Evolutionary conservation across 2,888 invertebrate genomes (phyloP).

Genomic region (Mesoligia furuncula): DNA sequence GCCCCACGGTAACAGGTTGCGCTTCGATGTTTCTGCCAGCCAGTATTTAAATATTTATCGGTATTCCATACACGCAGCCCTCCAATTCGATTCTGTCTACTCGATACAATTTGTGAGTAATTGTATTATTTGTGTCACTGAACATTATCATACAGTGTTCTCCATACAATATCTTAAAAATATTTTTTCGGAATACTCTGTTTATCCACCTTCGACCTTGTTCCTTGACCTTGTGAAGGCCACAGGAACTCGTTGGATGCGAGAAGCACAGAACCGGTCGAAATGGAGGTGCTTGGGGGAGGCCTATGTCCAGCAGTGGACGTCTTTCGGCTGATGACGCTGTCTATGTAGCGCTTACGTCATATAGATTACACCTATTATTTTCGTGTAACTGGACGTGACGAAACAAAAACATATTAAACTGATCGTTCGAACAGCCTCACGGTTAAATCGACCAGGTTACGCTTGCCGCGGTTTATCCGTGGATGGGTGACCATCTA

Average conservation of each 20-base stretch:
- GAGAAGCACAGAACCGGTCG: too few species aligned
- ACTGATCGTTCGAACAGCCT: not conserved
- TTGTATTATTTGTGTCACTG: not conserved
- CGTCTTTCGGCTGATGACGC: too few species aligned
- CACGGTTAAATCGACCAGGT: not conserved
- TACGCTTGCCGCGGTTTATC: not conserved
- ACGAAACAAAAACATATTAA: not conserved
- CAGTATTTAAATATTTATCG: not conserved
- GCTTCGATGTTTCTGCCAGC: too few species aligned
- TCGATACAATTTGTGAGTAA: not conserved
- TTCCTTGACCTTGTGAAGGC: too few species aligned
- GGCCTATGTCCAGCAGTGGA: too few species aligned
- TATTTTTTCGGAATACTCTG: not conserved
- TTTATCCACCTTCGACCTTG: too few species aligned
- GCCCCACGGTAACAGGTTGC: too few species aligned
- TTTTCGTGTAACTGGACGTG: not conserved
- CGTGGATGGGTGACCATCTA: not conserved
- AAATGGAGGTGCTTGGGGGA: too few species aligned
- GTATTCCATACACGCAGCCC: not conserved
- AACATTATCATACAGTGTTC: not conserved
- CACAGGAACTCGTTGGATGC: too few species aligned
- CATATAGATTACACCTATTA: not conserved
- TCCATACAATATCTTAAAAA: not conserved
- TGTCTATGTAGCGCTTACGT: not conserved
- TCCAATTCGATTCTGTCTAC: not conserved